A percentile compares a stretch with the other conserved stretches of the same genome.
phyloP scores from a whole-genome alignment of 2,888 invertebrate genomes.

The Malthinus seriepunctatus region DNA sequence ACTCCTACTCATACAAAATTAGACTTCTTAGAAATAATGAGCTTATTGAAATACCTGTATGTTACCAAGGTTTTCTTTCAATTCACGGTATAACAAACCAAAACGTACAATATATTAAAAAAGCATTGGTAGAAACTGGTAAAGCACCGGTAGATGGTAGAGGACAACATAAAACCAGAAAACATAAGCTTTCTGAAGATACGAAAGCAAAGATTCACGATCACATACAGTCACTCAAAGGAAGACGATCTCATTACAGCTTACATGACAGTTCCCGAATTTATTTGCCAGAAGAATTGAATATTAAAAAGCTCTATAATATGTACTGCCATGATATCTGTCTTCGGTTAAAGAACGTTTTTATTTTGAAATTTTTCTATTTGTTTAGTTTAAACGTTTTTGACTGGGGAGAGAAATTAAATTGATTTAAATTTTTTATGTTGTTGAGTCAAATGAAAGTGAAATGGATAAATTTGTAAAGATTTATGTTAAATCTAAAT shows the following conservation, averaged over 20 bases:
- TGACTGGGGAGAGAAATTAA: too few relatives aligned
- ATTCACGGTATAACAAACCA: background rate
- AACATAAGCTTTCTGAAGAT: background rate
- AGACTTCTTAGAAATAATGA: background rate
- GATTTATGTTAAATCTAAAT: too few relatives aligned
- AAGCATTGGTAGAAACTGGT: background rate
- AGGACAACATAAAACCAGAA: background rate
- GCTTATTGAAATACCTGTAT: background rate
- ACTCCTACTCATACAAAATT: background rate
- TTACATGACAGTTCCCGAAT: background rate
- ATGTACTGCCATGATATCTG: too few relatives aligned
- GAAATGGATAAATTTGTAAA: too few relatives aligned
- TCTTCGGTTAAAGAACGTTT: too few relatives aligned
- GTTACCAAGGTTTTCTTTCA: background rate
- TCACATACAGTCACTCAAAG: background rate
- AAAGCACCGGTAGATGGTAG: background rate
- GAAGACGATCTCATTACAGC: background rate
- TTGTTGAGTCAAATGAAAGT: too few relatives aligned
- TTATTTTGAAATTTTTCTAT: too few relatives aligned
- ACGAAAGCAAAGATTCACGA: too few relatives aligned
- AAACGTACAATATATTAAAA: background rate
- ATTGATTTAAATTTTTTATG: too few relatives aligned
- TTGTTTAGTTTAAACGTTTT: too few relatives aligned
- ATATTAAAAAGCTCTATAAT: background rate
- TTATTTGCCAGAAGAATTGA: background rate